Percentiles rank a stretch among this genome's conserved stretches.
These are phyloP conservation scores for Pseudochromis fuscus DNA, from an alignment of 2,797 vertebrate species.

Conservation along the genomic window DNA sequence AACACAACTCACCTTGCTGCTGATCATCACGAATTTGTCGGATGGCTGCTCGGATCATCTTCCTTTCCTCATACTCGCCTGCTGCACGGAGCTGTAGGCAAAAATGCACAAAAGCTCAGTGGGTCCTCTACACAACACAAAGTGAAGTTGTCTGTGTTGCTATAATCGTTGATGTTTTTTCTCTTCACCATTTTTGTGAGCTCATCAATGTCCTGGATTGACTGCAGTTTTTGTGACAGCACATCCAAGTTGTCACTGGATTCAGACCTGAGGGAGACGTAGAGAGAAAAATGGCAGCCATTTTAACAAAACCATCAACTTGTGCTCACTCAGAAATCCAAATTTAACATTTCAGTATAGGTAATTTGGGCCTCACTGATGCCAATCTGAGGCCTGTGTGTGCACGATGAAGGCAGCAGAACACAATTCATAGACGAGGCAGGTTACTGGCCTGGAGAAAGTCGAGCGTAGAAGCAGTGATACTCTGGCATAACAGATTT, in stretches of 20 bases:
- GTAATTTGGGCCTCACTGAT: slow-evolving; percentile 13
- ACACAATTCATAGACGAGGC: slow-evolving; percentile 41
- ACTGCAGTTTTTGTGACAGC: slow-evolving; percentile 88
- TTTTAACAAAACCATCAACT: neutral
- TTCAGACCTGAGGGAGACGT: slow-evolving; percentile 81
- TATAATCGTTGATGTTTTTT: neutral
- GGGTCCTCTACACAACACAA: neutral
- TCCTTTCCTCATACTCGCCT: slow-evolving; percentile 93
- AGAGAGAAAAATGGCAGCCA: neutral
- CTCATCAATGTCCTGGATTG: slow-evolving; percentile 91
- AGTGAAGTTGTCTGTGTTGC: neutral
- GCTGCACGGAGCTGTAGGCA: slow-evolving; percentile 87
- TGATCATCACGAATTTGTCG: slow-evolving; percentile 91
- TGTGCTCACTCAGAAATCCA: neutral
- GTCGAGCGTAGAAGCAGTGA: slow-evolving; percentile 62
- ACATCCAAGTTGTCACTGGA: slow-evolving; percentile 84
- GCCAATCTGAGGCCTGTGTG: slow-evolving; percentile 18
- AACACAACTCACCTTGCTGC: slow-evolving; percentile 85
- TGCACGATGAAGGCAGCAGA: slow-evolving; percentile 26
- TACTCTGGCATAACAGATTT: slow-evolving; percentile 23
- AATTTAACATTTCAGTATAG: slow-evolving; percentile 17
- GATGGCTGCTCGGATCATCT: slow-evolving; percentile 94
- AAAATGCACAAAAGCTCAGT: slow-evolving; percentile 26
- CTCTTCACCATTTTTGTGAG: slow-evolving; percentile 89
- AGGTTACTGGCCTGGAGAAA: slow-evolving; percentile 43